Percentiles rank a stretch among this genome's conserved stretches.
These are phyloP conservation scores for Leistus spinibarbis DNA, from an alignment of 2,888 invertebrate species.

Conservation along the genomic window DNA sequence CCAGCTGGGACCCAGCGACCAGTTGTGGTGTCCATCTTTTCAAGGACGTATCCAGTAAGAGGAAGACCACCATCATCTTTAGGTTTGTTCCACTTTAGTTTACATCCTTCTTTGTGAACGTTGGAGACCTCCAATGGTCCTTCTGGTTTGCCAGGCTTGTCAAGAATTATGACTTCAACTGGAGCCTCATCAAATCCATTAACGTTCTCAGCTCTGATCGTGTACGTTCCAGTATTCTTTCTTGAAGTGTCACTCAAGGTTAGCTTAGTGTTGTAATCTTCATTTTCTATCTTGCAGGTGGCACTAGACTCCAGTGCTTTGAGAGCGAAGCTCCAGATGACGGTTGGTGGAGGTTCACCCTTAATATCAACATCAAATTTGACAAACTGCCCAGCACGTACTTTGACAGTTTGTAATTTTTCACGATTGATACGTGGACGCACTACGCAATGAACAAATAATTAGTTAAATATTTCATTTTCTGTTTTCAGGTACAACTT, in stretches of 20 bases:
- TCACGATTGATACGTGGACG: constrained; percentile 95
- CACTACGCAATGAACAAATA: constrained; percentile 65
- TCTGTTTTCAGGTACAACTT: constrained; percentile 56
- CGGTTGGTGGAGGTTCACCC: constrained; percentile 95
- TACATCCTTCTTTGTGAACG: constrained; percentile 92
- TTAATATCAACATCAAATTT: constrained; percentile 93
- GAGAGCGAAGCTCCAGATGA: constrained; percentile 78
- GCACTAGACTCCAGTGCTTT: constrained; percentile 71
- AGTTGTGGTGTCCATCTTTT: constrained; percentile 90
- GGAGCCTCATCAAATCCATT: constrained; percentile 94
- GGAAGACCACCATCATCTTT: constrained; percentile 96
- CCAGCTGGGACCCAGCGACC: constrained; percentile 90
- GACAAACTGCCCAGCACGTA: constrained; percentile 88
- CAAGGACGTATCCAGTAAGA: constrained; percentile 87
- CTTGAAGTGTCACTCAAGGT: constrained; percentile 80
- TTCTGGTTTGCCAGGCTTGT: constrained; percentile 86
- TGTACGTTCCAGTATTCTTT: constrained; percentile 88
- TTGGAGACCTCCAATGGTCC: constrained; percentile 91
- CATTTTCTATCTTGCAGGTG: constrained; percentile 80
- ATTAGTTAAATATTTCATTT: background rate
- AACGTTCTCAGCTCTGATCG: constrained; percentile 88
- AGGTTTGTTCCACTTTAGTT: constrained; percentile 92
- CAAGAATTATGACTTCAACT: constrained; percentile 83
- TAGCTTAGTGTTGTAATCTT: constrained; percentile 90
- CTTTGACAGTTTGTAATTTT: constrained; percentile 84